These are phyloP conservation scores for Leptodirus hochenwartii DNA, from an alignment of 2,888 invertebrate species.

Conservation along the genomic window DNA sequence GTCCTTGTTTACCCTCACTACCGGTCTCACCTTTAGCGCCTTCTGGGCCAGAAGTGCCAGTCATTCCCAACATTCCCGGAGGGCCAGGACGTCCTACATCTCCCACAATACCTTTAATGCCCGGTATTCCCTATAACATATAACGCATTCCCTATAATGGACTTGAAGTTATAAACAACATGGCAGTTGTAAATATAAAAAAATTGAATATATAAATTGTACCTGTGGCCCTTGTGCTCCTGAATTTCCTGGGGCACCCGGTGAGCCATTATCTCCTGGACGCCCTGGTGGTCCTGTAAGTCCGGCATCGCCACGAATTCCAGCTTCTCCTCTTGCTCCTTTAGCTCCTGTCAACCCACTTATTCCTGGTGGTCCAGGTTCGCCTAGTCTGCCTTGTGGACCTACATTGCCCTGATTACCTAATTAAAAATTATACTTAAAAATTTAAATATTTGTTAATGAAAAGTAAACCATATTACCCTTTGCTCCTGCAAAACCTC, in stretches of 20 bases:
- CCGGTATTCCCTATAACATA: conserved; percentile 46
- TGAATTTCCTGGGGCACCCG: conserved; percentile 48
- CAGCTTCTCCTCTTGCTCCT: conserved; percentile 57
- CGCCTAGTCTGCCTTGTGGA: conserved; percentile 50
- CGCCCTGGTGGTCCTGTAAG: conserved; percentile 59
- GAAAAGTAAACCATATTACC: too few species aligned
- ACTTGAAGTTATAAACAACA: too few species aligned
- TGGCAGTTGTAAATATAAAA: too few species aligned
- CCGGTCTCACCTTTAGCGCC: conserved; percentile 62
- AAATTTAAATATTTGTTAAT: conserved; percentile 10
- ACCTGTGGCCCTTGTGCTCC: conserved; percentile 47
- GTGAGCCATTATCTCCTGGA: conserved; percentile 54
- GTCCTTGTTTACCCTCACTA: conserved; percentile 48
- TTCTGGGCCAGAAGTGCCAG: conserved; percentile 52
- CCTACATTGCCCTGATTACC: conserved; percentile 46
- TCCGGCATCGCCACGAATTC: conserved; percentile 56
- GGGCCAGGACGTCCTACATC: conserved; percentile 50
- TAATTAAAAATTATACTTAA: too few species aligned
- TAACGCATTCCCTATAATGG: too few species aligned
- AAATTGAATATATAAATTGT: too few species aligned
- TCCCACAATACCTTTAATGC: conserved; percentile 52
- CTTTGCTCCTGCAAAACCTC: conserved; percentile 39
- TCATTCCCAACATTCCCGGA: conserved; percentile 46
- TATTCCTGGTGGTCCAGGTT: conserved; percentile 43
- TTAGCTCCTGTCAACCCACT: conserved; percentile 48